Conservation (phyloP, 2,113 vertebrate species). For the Ia io region DNA sequence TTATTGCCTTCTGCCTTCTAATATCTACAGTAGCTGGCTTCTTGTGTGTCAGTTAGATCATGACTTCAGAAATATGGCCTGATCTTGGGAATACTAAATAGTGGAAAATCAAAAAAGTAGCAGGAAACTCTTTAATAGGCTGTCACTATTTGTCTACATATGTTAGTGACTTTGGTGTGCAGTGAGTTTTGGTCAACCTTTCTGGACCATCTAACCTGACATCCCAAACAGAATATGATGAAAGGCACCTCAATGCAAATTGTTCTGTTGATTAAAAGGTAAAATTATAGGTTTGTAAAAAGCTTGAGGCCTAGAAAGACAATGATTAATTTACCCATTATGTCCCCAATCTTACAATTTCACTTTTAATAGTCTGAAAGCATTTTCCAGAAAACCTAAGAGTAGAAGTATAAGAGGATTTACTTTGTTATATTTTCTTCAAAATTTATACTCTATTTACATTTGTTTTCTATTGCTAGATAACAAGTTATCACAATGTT, state of each 20-base stretch:
- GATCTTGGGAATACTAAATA: neutral
- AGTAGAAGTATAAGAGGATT: neutral
- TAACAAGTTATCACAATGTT: neutral
- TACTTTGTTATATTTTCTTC: neutral
- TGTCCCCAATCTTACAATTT: neutral
- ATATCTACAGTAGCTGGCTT: neutral
- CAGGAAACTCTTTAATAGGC: neutral
- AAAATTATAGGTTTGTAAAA: neutral
- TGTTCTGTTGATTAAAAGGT: neutral
- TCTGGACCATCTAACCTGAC: neutral
- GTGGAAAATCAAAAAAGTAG: neutral
- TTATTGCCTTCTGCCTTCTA: neutral
- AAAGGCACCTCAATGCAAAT: neutral
- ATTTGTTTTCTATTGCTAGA: neutral
- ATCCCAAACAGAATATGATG: neutral
- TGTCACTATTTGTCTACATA: neutral
- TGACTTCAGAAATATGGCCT: neutral
- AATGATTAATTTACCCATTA: neutral
- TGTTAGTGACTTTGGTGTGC: neutral
- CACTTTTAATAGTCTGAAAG: neutral
- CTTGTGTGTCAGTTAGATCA: neutral
- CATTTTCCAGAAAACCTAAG: neutral
- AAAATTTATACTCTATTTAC: neutral
- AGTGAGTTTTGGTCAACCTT: neutral
- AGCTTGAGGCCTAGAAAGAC: neutral